phyloP scores from a whole-genome alignment of 2,888 invertebrate species.

The Alcis repandata region DNA sequence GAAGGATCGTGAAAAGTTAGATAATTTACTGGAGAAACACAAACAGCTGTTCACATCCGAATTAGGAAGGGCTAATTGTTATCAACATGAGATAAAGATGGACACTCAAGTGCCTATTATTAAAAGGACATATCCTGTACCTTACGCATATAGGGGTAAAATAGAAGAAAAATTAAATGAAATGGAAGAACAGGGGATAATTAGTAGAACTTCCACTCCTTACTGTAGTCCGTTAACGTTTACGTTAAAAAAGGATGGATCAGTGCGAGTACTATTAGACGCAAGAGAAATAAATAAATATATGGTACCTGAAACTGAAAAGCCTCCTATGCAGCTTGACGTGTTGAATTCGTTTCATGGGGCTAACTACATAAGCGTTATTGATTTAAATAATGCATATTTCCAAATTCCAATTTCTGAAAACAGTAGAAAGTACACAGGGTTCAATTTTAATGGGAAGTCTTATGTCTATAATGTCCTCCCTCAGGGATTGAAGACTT shows the following conservation, averaged over 20 bases:
- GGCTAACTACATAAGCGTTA: conserved; percentile 11
- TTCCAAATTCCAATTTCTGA: conserved; percentile 28
- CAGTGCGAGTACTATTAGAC: conserved; percentile 29
- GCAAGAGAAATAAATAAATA: conserved; percentile 35
- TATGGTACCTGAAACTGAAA: conserved; percentile 33
- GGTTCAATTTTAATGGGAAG: conserved; percentile 25
- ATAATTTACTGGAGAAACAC: neutral
- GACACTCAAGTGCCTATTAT: conserved; percentile 31
- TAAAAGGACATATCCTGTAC: conserved; percentile 44
- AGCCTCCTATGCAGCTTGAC: conserved; percentile 25
- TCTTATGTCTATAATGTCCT: conserved; percentile 27
- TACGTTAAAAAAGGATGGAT: conserved; percentile 29
- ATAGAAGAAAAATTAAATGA: conserved; percentile 41
- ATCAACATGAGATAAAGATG: conserved; percentile 45
- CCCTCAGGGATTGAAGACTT: conserved; percentile 33
- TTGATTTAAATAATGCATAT: conserved; percentile 31
- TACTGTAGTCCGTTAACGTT: conserved; percentile 46
- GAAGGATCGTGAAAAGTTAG: too few relatives aligned
- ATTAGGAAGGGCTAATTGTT: conserved; percentile 42
- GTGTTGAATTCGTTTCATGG: conserved; percentile 28
- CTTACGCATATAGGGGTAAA: conserved; percentile 44
- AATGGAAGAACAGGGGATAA: conserved; percentile 41
- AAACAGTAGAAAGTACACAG: conserved; percentile 16
- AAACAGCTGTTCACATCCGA: conserved; percentile 4
- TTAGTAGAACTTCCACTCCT: conserved; percentile 34